A percentile compares a stretch with the other conserved stretches of the same genome.
Evolutionary conservation across 2,797 vertebrate genomes (phyloP).

Genomic region (Pangasius djambal): DNA sequence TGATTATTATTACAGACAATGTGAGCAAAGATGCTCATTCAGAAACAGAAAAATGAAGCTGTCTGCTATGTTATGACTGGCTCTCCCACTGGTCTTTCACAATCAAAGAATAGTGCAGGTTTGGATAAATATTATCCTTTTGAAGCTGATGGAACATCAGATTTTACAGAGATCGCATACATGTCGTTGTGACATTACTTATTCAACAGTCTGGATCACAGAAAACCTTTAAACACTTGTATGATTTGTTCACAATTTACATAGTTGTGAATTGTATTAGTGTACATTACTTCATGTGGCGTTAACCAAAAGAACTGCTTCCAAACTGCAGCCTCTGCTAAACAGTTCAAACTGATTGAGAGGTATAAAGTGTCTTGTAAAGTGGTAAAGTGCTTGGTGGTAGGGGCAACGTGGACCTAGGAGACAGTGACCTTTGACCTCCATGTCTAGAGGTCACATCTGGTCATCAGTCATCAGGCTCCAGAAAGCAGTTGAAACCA

Average conservation of each 20-base stretch:
- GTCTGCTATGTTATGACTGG: background rate
- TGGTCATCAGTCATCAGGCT: slow-evolving; percentile 51
- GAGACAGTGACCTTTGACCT: slow-evolving; percentile 51
- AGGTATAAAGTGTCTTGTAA: slow-evolving; percentile 29
- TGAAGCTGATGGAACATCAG: too few species aligned
- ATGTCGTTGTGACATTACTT: background rate
- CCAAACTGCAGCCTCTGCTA: background rate
- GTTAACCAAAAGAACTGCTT: background rate
- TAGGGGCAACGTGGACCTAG: slow-evolving; percentile 36
- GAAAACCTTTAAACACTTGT: background rate
- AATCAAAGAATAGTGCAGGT: too few species aligned
- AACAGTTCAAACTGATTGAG: background rate
- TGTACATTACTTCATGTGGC: background rate
- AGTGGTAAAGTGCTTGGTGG: slow-evolving; percentile 7
- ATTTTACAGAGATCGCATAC: too few species aligned
- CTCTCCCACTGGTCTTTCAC: background rate
- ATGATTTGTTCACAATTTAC: background rate
- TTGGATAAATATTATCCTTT: too few species aligned
- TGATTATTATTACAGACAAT: background rate
- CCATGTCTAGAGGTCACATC: slow-evolving; percentile 52
- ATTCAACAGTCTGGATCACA: background rate
- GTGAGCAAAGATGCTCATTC: too few species aligned
- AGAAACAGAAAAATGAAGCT: background rate
- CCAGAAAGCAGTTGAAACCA: slow-evolving; percentile 32
- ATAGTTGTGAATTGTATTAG: background rate